Percentiles rank a stretch among this genome's conserved stretches.
Conservation (phyloP, 2,113 vertebrate genomes). For the Fulica atra region DNA sequence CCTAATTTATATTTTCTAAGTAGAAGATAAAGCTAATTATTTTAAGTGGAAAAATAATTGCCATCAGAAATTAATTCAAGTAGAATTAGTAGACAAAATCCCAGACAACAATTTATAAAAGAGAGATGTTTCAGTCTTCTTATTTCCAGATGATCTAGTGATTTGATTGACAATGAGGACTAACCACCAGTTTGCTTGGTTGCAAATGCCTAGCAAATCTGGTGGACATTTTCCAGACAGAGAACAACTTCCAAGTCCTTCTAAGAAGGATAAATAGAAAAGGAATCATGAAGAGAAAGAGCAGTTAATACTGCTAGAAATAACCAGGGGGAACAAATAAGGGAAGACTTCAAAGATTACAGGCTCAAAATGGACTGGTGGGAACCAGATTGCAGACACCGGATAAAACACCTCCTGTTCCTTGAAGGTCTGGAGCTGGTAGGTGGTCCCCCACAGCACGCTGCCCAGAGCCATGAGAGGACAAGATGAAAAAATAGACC, state of each 20-base stretch:
- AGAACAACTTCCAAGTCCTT: background rate
- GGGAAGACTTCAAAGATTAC: background rate
- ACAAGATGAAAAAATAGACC: background rate
- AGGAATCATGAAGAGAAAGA: background rate
- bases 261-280: background rate
- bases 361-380: background rate
- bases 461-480: background rate
- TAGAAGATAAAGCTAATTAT: slow-evolving; percentile 29
- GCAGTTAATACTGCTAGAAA: background rate
- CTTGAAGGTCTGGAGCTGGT: background rate
- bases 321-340: accelerated
- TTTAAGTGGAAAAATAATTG: slow-evolving; percentile 22
- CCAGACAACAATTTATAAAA: background rate
- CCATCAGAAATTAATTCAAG: slow-evolving; percentile 28
- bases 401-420: background rate
- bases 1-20: slow-evolving; percentile 43
- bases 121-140: background rate
- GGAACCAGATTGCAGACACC: background rate
- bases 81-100: background rate
- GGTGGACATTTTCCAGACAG: background rate
- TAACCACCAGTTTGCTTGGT: background rate
- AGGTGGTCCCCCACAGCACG: accelerated
- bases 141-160: background rate
- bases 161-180: background rate
- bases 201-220: background rate